These are phyloP conservation scores for Aplocera efformata DNA, from an alignment of 2,888 invertebrate species.

Conservation along the genomic window DNA sequence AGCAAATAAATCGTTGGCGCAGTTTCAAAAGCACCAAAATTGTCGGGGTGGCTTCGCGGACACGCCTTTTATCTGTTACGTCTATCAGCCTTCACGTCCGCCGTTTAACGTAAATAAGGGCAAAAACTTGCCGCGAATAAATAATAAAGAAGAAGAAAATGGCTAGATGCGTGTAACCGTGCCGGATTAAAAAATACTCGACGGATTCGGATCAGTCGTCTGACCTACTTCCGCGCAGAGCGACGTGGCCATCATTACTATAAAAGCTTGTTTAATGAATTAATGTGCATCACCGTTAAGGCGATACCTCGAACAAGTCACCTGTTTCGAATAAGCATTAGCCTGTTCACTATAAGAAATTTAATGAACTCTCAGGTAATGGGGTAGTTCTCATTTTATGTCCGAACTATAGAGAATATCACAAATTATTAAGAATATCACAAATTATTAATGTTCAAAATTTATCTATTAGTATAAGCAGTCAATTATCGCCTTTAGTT, in stretches of 20 bases:
- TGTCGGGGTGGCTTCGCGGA: constrained; percentile 58
- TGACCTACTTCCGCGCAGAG: constrained; percentile 44
- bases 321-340: no score
- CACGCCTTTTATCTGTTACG: constrained; percentile 78
- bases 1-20: constrained; percentile 73
- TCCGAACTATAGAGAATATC: no score
- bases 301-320: no score
- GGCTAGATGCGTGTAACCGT: constrained; percentile 40
- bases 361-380: no score
- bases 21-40: constrained; percentile 71
- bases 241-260: constrained; percentile 45
- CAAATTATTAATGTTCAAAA: no score
- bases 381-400: no score
- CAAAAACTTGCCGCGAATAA: constrained; percentile 52
- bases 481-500: no score
- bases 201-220: constrained; percentile 40
- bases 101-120: constrained; percentile 57
- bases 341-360: no score
- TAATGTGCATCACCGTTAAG: constrained; percentile 39
- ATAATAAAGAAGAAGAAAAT: constrained; percentile 46
- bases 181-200: constrained; percentile 47
- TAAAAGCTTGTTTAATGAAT: constrained; percentile 49
- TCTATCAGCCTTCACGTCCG: constrained; percentile 60
- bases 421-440: no score
- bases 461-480: no score